Evolutionary conservation across 1,140 invertebrate species (phyloP), one percentile per base, ranked within the genome.

Genomic region (Mactra quadrangularis): DNA sequence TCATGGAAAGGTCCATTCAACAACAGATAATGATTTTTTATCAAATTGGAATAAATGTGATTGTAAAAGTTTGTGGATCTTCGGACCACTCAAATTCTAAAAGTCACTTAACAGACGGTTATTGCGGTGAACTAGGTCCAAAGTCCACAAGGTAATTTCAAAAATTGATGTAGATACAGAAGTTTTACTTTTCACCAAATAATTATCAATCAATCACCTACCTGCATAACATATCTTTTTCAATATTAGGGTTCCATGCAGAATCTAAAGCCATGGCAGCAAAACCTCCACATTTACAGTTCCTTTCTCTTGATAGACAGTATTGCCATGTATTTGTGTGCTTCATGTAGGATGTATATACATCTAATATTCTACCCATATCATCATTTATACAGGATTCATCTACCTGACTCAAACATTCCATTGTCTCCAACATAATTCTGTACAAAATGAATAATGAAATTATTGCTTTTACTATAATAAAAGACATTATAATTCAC

Each of bases 281-380:
- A 22, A 27, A 50, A 31, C 53, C 74, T 0, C 74, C 74, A 50
- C 74, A 76, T 3, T 60, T 1, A 47, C 74, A 76, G 19, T 60
- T 17, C 1, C 74, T n/a, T 64, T 76, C 22, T 27, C n/a, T 15
- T 2, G 57, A 41, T 1, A 76, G 57, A 17, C 74, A 76, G 4
- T 19, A 57, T 3, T 31, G 27, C 74, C 74, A 76, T 13, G 41
- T 25, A 1, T 13, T 35, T 22, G 35, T 29, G 3, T 76, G 25
- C n/a, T 33, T 31, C 3, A 76, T 27, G n/a, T 33, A 38, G 1
- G 22, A 22, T 45, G 57, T 29, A 31, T 47, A 64, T 17, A 50
- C 6, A 19, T n/a, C n/a, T 1, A 76, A 4, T 6, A 64, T 50
- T 64, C 31, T 17, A 22, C 7, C 11, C 19, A 45, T 38, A 31